Conservation (phyloP, 2,797 vertebrate species). For the Urocyon cinereoargenteus region DNA sequence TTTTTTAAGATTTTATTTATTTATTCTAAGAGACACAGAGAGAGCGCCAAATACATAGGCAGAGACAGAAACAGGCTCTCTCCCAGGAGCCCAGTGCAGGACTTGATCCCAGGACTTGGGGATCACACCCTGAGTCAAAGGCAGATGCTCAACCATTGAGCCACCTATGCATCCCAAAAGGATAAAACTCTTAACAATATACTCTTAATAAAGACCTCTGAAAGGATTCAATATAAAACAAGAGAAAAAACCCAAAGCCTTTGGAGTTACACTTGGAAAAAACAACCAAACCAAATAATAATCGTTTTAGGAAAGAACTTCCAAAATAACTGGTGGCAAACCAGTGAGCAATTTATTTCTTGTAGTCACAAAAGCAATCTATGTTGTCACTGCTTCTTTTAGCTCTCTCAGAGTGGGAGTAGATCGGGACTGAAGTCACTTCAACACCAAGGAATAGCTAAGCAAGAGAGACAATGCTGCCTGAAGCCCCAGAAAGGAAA, state of each 20-base stretch:
- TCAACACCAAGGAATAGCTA: background rate
- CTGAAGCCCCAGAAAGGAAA: background rate
- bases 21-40: too few species aligned
- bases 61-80: too few species aligned
- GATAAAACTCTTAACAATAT: background rate
- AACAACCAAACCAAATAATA: constrained; percentile 42
- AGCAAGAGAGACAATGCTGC: background rate
- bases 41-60: too few species aligned
- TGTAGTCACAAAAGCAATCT: background rate
- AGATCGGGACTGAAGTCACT: background rate
- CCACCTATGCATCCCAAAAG: background rate
- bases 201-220: constrained; percentile 21
- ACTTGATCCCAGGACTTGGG: too few species aligned
- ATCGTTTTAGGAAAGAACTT: background rate
- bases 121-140: too few species aligned
- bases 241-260: background rate
- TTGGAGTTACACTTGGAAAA: constrained; percentile 10
- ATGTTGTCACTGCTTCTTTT: background rate
- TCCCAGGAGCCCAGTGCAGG: too few species aligned
- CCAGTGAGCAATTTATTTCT: background rate
- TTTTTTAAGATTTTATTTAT: too few species aligned
- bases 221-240: constrained; percentile 7
- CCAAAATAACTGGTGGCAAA: background rate
- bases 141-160: too few species aligned
- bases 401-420: background rate